Evolutionary conservation across 2,113 vertebrate species (phyloP).

Genomic region (Amphiprion percula): DNA sequence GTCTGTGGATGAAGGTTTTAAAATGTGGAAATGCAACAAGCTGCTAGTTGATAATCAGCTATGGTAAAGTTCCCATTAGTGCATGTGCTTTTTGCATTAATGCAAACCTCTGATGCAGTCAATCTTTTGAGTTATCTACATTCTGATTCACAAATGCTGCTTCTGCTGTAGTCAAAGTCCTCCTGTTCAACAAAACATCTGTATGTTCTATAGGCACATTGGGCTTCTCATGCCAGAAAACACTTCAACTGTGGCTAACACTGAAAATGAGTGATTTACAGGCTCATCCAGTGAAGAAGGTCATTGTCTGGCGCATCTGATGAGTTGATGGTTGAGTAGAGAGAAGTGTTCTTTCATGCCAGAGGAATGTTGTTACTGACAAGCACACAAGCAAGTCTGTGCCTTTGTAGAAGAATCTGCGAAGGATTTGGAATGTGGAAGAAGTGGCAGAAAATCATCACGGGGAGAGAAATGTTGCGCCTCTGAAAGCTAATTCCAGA

Average conservation of each 20-base stretch:
- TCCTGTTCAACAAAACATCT: neutral
- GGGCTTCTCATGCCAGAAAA: slow-evolving; percentile 7
- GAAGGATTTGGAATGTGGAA: slow-evolving; percentile 13
- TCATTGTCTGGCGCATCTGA: slow-evolving; percentile 42
- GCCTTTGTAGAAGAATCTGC: neutral
- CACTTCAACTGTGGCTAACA: slow-evolving; percentile 42
- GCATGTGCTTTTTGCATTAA: no score
- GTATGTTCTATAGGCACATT: neutral
- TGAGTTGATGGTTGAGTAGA: slow-evolving; percentile 41
- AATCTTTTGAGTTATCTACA: neutral
- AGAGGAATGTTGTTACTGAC: slow-evolving; percentile 43
- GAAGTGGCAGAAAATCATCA: slow-evolving; percentile 7
- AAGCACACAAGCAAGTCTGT: slow-evolving; percentile 32
- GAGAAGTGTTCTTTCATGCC: slow-evolving; percentile 30
- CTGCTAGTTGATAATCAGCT: no score
- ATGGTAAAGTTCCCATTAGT: no score
- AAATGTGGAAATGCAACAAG: no score
- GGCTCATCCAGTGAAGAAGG: slow-evolving; percentile 27
- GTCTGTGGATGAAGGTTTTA: no score
- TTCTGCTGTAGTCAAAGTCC: no score
- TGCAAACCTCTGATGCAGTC: no score
- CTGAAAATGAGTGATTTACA: slow-evolving; percentile 61
- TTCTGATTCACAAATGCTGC: neutral
- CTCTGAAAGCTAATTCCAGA: slow-evolving; percentile 7
- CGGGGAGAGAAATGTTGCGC: neutral